Evolutionary conservation across 2,113 vertebrate species (phyloP), one percentile per base, ranked within the genome.

Genomic region (Nannospalax galili): DNA sequence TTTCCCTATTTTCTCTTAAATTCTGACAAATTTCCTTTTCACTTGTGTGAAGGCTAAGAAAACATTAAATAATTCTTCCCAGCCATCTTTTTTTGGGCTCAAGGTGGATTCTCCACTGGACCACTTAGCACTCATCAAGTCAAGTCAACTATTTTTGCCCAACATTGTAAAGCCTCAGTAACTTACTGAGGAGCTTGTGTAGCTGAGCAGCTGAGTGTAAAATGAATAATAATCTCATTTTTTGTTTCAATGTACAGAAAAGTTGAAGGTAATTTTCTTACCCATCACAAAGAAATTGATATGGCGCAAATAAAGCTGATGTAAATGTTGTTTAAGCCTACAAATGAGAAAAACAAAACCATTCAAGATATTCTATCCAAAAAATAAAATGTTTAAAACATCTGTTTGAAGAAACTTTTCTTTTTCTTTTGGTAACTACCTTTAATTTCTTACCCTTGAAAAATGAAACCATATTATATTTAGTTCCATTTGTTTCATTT

Each of bases 401-500:
- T 9, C 89, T 94, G 60, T 58, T 92, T 65, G 19, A 4, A 74
- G 10, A 91, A 58, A 45, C 62, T 91, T 73, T 69, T 24, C 28
- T 37, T 94, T 78, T 85, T 84, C 62, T 84, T 28, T 84, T 17
- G 20, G 20, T 94, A 92, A 93, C 58, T 93, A 82, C 30, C 37
- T 88, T 5, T 74, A 96, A 97, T 97, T 90, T 90, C 37, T 69
- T 62, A 74, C 91, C 62, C 62, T 95, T 93, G 88, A 93, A 93
- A 82, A 78, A 93, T 81, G 60, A 95, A 95, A 87, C 12, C 60
- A 81, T 86, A 78, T 91, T 70, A 77, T 93, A 94, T 84, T 90
- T 60, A 93, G 60, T 88, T 65, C 37, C 40, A 60, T 88, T 97
- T n/a, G n/a, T n/a, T n/a, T n/a, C n/a, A n/a, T n/a, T n/a, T 95